Evolutionary conservation across 2,888 invertebrate species (phyloP), one percentile per base, ranked within the genome.

Genomic region (Brachyopa scutellaris): DNA sequence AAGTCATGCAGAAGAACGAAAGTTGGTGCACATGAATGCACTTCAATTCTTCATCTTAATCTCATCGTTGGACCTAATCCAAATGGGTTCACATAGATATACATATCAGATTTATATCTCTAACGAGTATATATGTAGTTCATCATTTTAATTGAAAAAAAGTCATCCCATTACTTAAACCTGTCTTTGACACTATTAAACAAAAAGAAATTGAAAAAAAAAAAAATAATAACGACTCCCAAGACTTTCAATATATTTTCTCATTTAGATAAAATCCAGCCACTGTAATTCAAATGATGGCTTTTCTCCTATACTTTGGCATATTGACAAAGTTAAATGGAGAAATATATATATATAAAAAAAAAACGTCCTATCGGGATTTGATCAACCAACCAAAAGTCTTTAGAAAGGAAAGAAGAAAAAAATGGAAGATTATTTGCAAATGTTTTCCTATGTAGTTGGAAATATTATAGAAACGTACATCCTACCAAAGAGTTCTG

Each of bases 291-390:
- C 15, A 26, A 40, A 38, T 57, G 38, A 38, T 55, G 38, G 23
- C 23, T 36, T 23, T 55, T 5, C n/a, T 57, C 9, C 57, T n/a
- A n/a, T 40, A 57, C 26, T 57, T 40, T 57, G 17, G 13, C 26
- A 29, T 59, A 59, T 59, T 59, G 42, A 29, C 40, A 19, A 31
- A 29, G 29, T 59, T 17, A 59, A 59, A 59, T 29, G 29, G 40
- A 59, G 21, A 42, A 26, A 42, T 59, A n/a, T n/a, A n/a, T n/a
- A n/a, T n/a, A n/a, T n/a, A n/a, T n/a, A n/a, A n/a, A n/a, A n/a
- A n/a, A 9, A 29, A 59, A 59, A 59, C 29, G 29, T 29, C 19
- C 40, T 59, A 42, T 59, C 29, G 29, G 29, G 40, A 42, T 19
- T 19, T 42, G 29, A 59, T 59, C 59, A 26, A 6, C 26, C 3